Percentiles rank a stretch among this genome's conserved stretches.
phyloP scores from a whole-genome alignment of 2,113 vertebrate species.

The Cnemophilus loriae region DNA sequence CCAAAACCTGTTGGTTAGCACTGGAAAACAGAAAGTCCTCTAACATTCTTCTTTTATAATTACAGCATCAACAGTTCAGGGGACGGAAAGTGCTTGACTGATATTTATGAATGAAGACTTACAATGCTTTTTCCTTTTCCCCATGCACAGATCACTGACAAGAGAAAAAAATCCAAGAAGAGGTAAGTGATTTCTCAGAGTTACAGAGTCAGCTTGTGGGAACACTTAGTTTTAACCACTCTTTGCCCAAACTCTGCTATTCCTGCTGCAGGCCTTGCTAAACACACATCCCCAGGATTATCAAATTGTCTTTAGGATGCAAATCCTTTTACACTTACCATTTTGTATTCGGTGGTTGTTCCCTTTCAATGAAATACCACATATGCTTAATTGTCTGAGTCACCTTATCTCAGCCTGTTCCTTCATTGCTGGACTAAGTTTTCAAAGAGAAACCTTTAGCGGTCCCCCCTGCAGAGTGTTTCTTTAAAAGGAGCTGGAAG shows the following conservation, averaged over 20 bases:
- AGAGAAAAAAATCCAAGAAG: neutral
- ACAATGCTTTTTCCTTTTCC: neutral
- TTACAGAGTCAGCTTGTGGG: neutral
- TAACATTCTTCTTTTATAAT: neutral
- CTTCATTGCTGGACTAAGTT: neutral
- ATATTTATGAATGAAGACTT: neutral
- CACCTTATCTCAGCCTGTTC: neutral
- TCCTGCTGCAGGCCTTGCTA: neutral
- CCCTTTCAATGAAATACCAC: neutral
- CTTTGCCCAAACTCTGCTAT: neutral
- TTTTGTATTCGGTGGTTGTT: neutral
- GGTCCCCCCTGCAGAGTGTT: neutral
- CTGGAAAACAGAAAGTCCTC: neutral
- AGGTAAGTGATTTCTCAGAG: conserved; percentile 4
- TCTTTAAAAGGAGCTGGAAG: neutral
- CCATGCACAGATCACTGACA: neutral
- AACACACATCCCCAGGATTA: neutral
- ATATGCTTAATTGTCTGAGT: neutral
- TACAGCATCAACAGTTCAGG: neutral
- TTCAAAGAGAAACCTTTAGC: neutral
- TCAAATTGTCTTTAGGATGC: neutral
- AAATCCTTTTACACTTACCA: neutral
- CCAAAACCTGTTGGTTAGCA: neutral
- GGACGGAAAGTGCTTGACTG: neutral
- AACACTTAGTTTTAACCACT: neutral